Evolutionary conservation across 2,797 vertebrate species (phyloP).

Genomic region (Alfaro cultratus): DNA sequence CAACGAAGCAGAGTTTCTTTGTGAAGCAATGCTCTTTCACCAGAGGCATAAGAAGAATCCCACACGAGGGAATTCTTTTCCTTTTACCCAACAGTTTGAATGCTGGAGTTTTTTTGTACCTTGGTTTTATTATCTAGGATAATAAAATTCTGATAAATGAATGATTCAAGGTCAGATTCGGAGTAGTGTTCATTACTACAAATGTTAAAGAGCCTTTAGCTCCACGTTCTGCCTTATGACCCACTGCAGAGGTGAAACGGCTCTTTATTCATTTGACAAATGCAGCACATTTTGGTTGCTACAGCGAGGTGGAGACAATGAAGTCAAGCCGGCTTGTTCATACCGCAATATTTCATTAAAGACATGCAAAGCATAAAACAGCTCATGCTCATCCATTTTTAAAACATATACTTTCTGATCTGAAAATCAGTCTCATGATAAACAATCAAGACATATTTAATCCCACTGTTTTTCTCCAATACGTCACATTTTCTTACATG

Average conservation of each 20-base stretch:
- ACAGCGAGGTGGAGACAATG: neutral
- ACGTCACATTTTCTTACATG: neutral
- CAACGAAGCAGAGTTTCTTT: slow-evolving; percentile 22
- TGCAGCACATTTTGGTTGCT: neutral
- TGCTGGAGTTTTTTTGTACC: slow-evolving; percentile 32
- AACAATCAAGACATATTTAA: neutral
- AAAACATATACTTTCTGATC: neutral
- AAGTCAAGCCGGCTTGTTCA: neutral
- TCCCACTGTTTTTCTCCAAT: neutral
- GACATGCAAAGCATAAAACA: neutral
- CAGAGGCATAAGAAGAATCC: slow-evolving; percentile 25
- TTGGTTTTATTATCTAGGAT: slow-evolving; percentile 44
- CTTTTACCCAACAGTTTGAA: slow-evolving; percentile 23
- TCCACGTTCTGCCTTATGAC: slow-evolving; percentile 11
- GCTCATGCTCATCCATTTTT: neutral
- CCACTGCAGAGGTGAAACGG: slow-evolving; percentile 3
- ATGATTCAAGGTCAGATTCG: slow-evolving; percentile 54
- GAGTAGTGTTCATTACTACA: slow-evolving; percentile 48
- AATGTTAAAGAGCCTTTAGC: slow-evolving; percentile 41
- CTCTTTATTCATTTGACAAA: neutral
- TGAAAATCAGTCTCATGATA: neutral
- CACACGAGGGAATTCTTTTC: slow-evolving; percentile 13
- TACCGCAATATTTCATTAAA: neutral
- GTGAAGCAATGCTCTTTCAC: slow-evolving; percentile 18
- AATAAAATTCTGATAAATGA: slow-evolving; percentile 49